Evolutionary conservation across 2,113 vertebrate genomes (phyloP), one percentile per base, ranked within the genome.

Genomic region (Lanius collurio): DNA sequence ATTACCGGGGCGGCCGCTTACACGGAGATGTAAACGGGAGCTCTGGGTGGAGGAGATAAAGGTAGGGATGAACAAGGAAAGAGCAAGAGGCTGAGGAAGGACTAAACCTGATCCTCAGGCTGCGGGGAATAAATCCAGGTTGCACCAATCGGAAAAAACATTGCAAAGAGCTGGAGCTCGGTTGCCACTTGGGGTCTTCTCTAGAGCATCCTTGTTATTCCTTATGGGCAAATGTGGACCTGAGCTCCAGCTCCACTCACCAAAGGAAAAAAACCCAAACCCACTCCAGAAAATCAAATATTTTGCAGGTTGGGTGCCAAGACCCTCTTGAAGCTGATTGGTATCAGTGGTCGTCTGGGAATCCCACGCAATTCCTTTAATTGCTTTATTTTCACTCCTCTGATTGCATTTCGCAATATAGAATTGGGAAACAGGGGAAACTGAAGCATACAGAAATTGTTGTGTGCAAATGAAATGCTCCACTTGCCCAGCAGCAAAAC

Each of bases 361-460:
- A 67, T 91, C 60, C 63, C 39, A 2, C 10, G 39, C 2, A 3
- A 47, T 67, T 63, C 78, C 87, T 95, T 93, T 94, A 93, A 94
- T 96, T 93, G 95, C 90, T 94, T 91, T 87, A 84, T 93, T 93
- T 95, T 91, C 74, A 3, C 42, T 95, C 24, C 50, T 80, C 68
- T 86, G 91, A 89, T 96, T 94, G 68, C 76, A 24, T 87, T 87
- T 92, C 5, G 0, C 16, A 27, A 4, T 24, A 6, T 2, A 18
- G 76, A 62, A 57, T 39, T 35, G 35, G 69, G 50, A 95, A 68
- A 23, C 33, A 30, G 89, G 64, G 55, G 33, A 80, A 90, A 74
- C 28, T 8, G 89, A 69, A 86, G 87, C 80, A 77, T 77, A 53
- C 83, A 83, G 83, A 52, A 76, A 88, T 85, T 47, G 73, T 75